Evolutionary conservation across 2,888 invertebrate genomes (phyloP), one percentile per base, ranked within the genome.

Genomic region (Cyclophora albipunctata): DNA sequence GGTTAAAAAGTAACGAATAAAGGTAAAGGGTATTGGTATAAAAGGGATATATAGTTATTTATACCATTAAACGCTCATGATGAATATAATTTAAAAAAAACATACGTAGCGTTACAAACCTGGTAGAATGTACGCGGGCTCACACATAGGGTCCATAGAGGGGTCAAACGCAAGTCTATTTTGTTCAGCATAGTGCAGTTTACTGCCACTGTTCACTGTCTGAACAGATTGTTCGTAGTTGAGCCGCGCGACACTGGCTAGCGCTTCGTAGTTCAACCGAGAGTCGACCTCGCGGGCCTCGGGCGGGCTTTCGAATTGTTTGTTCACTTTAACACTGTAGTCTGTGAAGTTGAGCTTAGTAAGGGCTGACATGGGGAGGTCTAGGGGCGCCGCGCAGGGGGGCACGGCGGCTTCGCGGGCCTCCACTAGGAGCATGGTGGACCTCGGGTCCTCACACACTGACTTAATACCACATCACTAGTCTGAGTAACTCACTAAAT

Each of bases 381-480:
- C 84, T 46, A 84, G 66, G 61, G 81, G 83, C 70, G 79, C 80
- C 77, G 78, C 78, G 75, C 82, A 83, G 75, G 85, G 81, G 59
- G 85, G 85, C 81, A 93, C 93, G 84, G 93, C 93, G 77, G 93
- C 92, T 88, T 93, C 94, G 78, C 92, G 91, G 70, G 92, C 87
- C 90, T 93, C 93, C 84, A 93, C 93, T 75, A 94, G 91, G 81
- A 94, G 93, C 94, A 94, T 94, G 81, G 91, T 90, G 84, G 90
- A 80, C 81, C 77, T 83, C 78, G 84, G 85, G 73, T 66, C 67
- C 69, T 82, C 65, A 70, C 72, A 48, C 67, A 68, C 66, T 62
- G 42, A 52, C 47, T 49, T 43, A 20, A 40, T 7, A 37, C 37
- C 37, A 37, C 37, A 37, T 37, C 37, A 37, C 37, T 20, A 20